Conservation (phyloP, 37 sponge, comb jelly and placozoan genomes). For the Mnemiopsis leidyi region DNA sequence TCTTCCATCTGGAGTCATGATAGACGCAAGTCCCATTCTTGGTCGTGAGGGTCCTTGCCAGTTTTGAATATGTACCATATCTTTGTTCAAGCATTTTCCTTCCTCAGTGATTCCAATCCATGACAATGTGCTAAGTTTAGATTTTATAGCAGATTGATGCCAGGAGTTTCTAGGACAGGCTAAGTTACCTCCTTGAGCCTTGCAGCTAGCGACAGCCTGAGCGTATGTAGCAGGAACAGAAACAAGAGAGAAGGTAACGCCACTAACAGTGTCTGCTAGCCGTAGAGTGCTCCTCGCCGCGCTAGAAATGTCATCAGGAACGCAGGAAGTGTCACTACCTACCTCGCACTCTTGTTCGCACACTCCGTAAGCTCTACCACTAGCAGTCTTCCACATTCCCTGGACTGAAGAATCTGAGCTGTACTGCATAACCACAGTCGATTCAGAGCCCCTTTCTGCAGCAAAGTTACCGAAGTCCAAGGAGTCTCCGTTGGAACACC, state of each 20-base stretch:
- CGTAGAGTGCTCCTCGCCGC: not conserved
- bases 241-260: not conserved
- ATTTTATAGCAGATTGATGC: not conserved
- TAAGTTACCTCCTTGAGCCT: not conserved
- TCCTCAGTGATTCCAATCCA: not conserved
- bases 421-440: not conserved
- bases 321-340: not conserved
- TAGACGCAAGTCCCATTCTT: not conserved
- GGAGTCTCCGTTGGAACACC: constrained; percentile 2
- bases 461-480: not conserved
- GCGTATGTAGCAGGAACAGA: not conserved
- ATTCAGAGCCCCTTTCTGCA: not conserved
- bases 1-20: not conserved
- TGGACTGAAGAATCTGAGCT: not conserved
- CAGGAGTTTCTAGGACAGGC: constrained; percentile 16
- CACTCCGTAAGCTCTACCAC: not conserved
- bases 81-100: not conserved
- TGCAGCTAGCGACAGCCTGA: not conserved
- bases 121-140: not conserved
- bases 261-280: not conserved
- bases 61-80: not conserved
- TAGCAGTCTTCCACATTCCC: not conserved
- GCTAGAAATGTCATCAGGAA: not conserved
- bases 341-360: constrained; percentile 7
- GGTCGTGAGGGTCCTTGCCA: not conserved